Percentiles rank a stretch among this genome's conserved stretches.
Conservation (phyloP, 2,888 invertebrate genomes). For the Chaitophorus viminalis region DNA sequence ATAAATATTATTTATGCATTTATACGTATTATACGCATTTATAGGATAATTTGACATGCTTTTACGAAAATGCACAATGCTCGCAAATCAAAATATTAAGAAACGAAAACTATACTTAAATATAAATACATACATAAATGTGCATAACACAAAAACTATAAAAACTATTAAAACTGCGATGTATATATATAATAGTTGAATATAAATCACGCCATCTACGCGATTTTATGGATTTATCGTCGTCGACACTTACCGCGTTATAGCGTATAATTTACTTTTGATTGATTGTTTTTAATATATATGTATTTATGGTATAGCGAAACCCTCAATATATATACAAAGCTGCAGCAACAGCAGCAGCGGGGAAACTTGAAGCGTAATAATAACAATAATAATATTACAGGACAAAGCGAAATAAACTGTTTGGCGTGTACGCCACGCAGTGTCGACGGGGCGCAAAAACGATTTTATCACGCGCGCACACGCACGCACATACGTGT, state of each 20-base stretch:
- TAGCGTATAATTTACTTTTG: not conserved
- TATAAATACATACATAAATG: no score
- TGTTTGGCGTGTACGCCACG: slow-evolving; percentile 12
- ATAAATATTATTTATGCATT: no score
- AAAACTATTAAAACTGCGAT: no score
- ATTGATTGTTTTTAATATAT: slow-evolving; percentile 34
- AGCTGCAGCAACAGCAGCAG: not conserved
- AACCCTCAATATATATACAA: not conserved
- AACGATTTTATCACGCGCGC: slow-evolving; percentile 22
- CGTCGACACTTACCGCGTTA: not conserved
- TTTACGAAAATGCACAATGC: no score
- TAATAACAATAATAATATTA: not conserved
- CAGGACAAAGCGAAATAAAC: slow-evolving; percentile 41
- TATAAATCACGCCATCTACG: not conserved
- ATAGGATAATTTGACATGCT: no score
- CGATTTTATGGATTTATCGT: slow-evolving; percentile 8
- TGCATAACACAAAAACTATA: no score
- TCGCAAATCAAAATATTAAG: no score
- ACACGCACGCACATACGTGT: not conserved
- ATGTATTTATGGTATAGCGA: not conserved
- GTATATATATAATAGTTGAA: no score
- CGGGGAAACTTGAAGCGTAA: not conserved
- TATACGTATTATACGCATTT: no score
- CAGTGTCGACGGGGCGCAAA: slow-evolving; percentile 42
- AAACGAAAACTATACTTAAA: no score